Conservation (phyloP, 2,797 vertebrate genomes). For the Pseudopleuronectes americanus region DNA sequence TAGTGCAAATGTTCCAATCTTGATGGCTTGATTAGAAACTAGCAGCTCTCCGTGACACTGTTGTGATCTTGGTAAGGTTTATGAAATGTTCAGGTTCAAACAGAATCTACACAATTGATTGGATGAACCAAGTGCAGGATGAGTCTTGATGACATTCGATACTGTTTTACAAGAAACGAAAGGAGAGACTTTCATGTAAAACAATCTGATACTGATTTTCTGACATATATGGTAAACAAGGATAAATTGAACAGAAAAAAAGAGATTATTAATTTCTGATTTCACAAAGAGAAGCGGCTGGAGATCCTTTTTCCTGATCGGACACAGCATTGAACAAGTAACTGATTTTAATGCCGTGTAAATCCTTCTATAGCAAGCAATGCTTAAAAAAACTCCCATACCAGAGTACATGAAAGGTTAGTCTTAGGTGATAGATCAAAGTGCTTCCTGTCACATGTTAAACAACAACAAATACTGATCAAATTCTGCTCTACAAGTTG, state of each 20-base stretch:
- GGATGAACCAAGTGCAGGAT: background rate
- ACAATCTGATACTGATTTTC: background rate
- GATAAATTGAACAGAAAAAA: background rate
- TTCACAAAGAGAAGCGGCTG: too few relatives aligned
- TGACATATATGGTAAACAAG: background rate
- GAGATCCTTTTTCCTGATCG: too few relatives aligned
- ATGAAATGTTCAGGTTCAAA: background rate
- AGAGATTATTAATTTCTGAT: background rate
- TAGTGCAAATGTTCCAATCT: too few relatives aligned
- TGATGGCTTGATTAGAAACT: too few relatives aligned
- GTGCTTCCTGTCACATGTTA: conserved; percentile 22
- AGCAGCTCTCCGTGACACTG: too few relatives aligned
- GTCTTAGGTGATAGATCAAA: conserved; percentile 18
- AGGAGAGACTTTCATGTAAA: background rate
- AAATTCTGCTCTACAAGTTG: conserved; percentile 2
- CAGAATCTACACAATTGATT: background rate
- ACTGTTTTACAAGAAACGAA: background rate
- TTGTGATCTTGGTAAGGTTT: too few relatives aligned
- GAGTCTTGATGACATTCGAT: too few relatives aligned
- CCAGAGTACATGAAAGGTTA: conserved; percentile 10
- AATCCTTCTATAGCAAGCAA: background rate
- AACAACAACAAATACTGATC: conserved; percentile 65
- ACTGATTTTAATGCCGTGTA: background rate
- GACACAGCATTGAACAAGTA: too few relatives aligned
- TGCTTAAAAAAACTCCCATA: conserved; percentile 1